These are phyloP conservation scores for Megaustenia siamemsis DNA, from an alignment of 2,888 invertebrate species.

Conservation along the genomic window DNA sequence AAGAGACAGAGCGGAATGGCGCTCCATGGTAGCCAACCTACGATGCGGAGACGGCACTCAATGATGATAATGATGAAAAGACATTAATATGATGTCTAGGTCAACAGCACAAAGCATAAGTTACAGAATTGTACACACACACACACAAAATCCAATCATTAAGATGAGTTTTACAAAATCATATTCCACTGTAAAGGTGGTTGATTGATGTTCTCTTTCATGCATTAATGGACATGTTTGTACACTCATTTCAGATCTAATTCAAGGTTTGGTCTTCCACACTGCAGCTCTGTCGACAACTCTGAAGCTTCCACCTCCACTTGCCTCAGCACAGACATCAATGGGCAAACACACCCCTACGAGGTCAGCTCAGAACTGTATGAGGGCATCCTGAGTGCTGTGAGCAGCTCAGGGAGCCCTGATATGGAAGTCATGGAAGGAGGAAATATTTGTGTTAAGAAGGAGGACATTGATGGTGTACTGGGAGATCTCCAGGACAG, in stretches of 20 bases:
- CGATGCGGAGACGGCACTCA: too few species aligned
- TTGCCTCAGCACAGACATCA: slow-evolving; percentile 40
- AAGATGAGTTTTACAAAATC: too few species aligned
- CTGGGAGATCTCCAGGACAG: slow-evolving; percentile 63
- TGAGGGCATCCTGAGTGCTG: slow-evolving; percentile 25
- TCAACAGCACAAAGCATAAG: too few species aligned
- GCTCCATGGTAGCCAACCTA: too few species aligned
- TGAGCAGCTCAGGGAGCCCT: slow-evolving; percentile 36
- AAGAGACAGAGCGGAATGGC: too few species aligned
- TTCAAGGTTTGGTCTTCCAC: neutral
- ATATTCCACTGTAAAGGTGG: too few species aligned
- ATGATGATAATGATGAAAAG: too few species aligned
- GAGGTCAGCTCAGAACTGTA: slow-evolving; percentile 26
- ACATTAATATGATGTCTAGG: too few species aligned
- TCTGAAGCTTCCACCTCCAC: slow-evolving; percentile 48
- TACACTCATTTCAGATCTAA: neutral
- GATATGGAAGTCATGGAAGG: slow-evolving; percentile 49
- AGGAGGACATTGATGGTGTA: slow-evolving; percentile 67
- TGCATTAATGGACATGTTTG: neutral
- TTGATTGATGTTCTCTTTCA: too few species aligned
- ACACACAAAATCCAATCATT: too few species aligned
- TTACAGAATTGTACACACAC: too few species aligned
- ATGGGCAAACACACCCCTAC: neutral
- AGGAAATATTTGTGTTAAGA: slow-evolving; percentile 60
- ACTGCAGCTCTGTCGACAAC: neutral